A percentile compares a stretch with the other conserved stretches of the same genome.
Evolutionary conservation across 2,888 invertebrate species (phyloP).

Genomic region (Aphidius colemani): DNA sequence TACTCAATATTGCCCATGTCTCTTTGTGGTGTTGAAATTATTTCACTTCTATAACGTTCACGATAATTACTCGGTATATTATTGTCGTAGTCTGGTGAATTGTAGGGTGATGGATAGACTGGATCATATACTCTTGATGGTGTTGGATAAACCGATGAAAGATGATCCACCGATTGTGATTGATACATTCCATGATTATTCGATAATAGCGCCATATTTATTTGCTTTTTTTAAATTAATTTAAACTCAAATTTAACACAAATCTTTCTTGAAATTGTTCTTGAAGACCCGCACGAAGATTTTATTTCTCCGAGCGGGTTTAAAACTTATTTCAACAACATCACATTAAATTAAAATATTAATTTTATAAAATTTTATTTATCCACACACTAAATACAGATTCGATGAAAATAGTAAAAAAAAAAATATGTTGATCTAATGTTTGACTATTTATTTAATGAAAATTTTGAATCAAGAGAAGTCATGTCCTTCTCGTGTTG

Average conservation of each 20-base stretch:
- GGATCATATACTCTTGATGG: slow-evolving; percentile 41
- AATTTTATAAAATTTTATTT: no score
- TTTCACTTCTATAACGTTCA: slow-evolving; percentile 44
- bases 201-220: slow-evolving; percentile 51
- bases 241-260: background rate
- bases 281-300: slow-evolving; percentile 16
- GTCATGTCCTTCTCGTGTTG: slow-evolving; percentile 43
- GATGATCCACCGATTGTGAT: slow-evolving; percentile 43
- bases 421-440: no score
- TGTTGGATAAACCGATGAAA: slow-evolving; percentile 42
- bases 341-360: slow-evolving; percentile 1
- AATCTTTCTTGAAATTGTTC: background rate
- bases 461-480: slow-evolving; percentile 12
- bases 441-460: no score
- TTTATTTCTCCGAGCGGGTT: slow-evolving; percentile 13
- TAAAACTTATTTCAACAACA: slow-evolving; percentile 11
- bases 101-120: slow-evolving; percentile 50
- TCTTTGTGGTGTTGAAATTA: slow-evolving; percentile 44
- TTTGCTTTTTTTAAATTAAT: background rate
- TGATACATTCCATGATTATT: slow-evolving; percentile 49
- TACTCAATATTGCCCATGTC: slow-evolving; percentile 42
- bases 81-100: slow-evolving; percentile 49
- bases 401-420: no score
- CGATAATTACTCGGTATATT: slow-evolving; percentile 35
- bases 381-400: no score